A percentile compares a stretch with the other conserved stretches of the same genome.
These are phyloP conservation scores for Psittacula echo DNA, from an alignment of 2,797 vertebrate genomes.

Conservation along the genomic window DNA sequence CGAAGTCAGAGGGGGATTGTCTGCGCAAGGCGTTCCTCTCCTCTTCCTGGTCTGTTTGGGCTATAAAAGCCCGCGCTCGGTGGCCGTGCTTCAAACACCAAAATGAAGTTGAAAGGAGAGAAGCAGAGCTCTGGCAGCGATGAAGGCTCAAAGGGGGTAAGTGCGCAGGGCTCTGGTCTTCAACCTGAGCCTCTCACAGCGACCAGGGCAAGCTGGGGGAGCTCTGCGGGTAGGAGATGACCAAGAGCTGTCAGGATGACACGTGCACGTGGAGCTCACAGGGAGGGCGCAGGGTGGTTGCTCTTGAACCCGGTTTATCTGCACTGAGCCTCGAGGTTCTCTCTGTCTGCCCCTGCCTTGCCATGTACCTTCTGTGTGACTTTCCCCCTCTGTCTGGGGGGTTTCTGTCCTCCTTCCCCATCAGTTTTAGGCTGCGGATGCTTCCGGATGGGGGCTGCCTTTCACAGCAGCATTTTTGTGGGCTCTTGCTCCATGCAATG, in stretches of 20 bases:
- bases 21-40: background rate
- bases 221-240: background rate
- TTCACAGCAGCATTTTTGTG: background rate
- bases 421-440: background rate
- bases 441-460: background rate
- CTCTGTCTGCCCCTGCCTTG: background rate
- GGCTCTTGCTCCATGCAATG: fast-evolving
- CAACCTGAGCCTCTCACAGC: fast-evolving
- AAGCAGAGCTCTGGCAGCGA: fast-evolving
- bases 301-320: background rate
- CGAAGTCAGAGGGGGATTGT: background rate
- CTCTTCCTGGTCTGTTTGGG: background rate
- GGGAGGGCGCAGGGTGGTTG: fast-evolving
- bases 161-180: fast-evolving
- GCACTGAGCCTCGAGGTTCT: background rate
- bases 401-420: background rate
- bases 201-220: fast-evolving
- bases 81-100: fast-evolving
- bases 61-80: background rate
- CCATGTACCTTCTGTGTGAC: fast-evolving
- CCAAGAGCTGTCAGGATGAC: fast-evolving
- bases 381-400: background rate
- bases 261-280: fast-evolving
- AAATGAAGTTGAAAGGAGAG: background rate
- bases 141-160: background rate